Conservation (phyloP, 2,888 invertebrate species). For the Cantharis rufa region DNA sequence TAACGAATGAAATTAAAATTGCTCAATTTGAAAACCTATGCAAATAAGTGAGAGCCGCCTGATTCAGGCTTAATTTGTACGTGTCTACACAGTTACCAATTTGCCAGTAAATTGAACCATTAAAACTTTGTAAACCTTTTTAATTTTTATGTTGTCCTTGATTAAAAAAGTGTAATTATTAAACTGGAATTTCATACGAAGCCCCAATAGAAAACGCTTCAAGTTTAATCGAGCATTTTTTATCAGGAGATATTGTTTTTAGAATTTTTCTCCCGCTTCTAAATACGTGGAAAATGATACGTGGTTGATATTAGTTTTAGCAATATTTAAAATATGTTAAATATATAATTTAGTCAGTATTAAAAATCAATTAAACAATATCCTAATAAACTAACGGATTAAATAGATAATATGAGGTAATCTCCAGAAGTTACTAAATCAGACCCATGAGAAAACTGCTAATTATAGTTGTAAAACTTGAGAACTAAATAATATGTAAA, state of each 20-base stretch:
- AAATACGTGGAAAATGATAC: neutral
- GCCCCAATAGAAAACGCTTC: neutral
- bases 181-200: neutral
- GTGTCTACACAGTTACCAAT: slow-evolving; percentile 8
- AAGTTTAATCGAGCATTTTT: neutral
- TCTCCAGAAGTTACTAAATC: neutral
- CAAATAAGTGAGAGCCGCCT: slow-evolving; percentile 6
- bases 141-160: slow-evolving; percentile 1
- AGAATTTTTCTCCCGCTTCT: neutral
- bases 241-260: neutral
- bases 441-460: neutral
- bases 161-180: neutral
- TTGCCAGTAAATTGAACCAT: slow-evolving; percentile 13
- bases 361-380: neutral
- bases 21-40: slow-evolving; percentile 5
- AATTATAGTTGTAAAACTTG: neutral
- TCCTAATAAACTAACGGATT: neutral
- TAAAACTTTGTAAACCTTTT: slow-evolving; percentile 7
- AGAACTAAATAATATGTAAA: neutral
- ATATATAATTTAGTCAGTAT: neutral
- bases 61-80: slow-evolving; percentile 8
- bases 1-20: slow-evolving; percentile 7
- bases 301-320: neutral
- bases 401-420: neutral
- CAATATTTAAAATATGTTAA: neutral